Percentiles rank a stretch among this genome's conserved stretches.
phyloP scores from a whole-genome alignment of 2,113 vertebrate genomes.

The Nycticorax nycticorax region DNA sequence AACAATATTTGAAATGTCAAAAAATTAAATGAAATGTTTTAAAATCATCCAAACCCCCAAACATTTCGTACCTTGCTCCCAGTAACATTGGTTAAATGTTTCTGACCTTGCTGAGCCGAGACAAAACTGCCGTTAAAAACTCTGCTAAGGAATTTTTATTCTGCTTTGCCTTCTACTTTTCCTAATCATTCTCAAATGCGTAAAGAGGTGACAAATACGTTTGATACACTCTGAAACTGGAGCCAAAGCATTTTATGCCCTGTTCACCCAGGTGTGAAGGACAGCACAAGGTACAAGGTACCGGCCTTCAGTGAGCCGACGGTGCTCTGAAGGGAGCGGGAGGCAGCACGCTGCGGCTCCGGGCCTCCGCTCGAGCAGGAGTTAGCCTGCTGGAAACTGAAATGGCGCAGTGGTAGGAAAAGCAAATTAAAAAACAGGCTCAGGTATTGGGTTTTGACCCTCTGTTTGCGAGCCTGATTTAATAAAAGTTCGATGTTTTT shows the following conservation, averaged over 20 bases:
- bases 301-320: neutral
- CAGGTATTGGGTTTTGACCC: neutral
- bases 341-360: neutral
- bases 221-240: neutral
- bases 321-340: neutral
- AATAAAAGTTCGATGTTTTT: neutral
- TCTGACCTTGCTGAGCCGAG: neutral
- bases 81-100: neutral
- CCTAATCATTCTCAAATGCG: neutral
- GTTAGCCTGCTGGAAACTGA: neutral
- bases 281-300: neutral
- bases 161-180: neutral
- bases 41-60: neutral
- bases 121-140: neutral
- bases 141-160: neutral
- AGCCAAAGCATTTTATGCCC: neutral
- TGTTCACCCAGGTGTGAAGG: neutral
- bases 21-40: neutral
- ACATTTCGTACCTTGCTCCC: neutral
- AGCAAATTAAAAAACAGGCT: neutral
- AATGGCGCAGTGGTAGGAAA: neutral
- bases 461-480: neutral
- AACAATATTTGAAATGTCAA: neutral
- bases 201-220: neutral
- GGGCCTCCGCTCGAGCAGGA: neutral